phyloP scores from a whole-genome alignment of 1,140 invertebrate species.

The Aphis craccivora region DNA sequence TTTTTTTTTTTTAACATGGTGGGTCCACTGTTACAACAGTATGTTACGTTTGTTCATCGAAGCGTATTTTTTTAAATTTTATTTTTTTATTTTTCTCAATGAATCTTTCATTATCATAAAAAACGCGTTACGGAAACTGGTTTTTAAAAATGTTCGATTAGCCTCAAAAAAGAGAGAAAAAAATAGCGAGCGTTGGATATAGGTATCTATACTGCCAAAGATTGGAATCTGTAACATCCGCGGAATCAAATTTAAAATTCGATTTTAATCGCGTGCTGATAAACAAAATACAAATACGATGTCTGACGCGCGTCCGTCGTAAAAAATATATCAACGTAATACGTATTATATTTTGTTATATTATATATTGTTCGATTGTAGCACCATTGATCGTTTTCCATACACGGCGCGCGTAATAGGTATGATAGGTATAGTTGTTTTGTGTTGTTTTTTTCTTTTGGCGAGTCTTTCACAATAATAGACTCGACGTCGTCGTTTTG shows the following conservation, averaged over 20 bases:
- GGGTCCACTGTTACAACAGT: background rate
- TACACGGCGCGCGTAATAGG: background rate
- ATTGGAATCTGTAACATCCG: background rate
- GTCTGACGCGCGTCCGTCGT: background rate
- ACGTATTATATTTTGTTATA: background rate
- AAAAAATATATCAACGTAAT: background rate
- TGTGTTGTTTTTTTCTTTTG: background rate
- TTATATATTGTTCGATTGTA: background rate
- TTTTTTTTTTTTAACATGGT: background rate
- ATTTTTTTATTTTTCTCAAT: constrained; percentile 20
- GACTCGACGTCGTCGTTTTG: background rate
- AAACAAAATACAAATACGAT: background rate
- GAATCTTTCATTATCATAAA: constrained; percentile 39
- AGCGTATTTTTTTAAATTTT: background rate
- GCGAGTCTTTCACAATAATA: background rate
- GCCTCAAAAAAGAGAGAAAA: background rate
- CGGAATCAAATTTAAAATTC: background rate
- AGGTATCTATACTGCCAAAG: background rate
- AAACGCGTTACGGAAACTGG: constrained; percentile 42
- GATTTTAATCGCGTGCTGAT: background rate
- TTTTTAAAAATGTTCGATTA: constrained; percentile 23
- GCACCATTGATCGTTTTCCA: background rate
- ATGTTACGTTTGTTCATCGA: background rate
- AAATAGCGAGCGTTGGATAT: background rate
- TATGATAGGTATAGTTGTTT: background rate